Conservation (phyloP, 2,888 invertebrate species). For the Latrodectus hesperus region DNA sequence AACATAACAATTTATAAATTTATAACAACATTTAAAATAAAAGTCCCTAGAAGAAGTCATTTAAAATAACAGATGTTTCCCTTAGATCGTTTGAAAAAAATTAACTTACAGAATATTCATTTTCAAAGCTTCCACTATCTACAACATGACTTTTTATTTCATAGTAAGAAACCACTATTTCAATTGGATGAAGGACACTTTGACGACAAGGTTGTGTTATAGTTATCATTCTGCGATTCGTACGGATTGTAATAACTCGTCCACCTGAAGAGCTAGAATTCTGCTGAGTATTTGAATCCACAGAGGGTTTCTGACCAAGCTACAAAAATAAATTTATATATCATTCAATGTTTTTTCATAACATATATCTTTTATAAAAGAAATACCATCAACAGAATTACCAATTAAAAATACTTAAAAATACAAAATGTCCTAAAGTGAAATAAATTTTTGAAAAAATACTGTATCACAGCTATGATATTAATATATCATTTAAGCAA, state of each 20-base stretch:
- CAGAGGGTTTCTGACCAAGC: slow-evolving; percentile 58
- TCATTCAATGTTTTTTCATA: not conserved
- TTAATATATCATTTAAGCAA: too few species aligned
- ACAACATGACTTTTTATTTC: slow-evolving; percentile 39
- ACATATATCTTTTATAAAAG: not conserved
- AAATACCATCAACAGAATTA: not conserved
- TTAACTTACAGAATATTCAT: slow-evolving; percentile 57
- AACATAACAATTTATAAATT: not conserved
- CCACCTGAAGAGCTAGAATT: slow-evolving; percentile 53
- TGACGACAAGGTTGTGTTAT: slow-evolving; percentile 68
- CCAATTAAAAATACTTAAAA: not conserved
- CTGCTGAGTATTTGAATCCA: slow-evolving; percentile 43
- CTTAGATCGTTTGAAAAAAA: not conserved
- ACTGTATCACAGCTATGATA: too few species aligned
- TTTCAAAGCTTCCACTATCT: slow-evolving; percentile 68
- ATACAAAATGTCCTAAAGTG: not conserved
- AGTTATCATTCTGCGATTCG: slow-evolving; percentile 69
- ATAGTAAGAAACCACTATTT: slow-evolving; percentile 41
- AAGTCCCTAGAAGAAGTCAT: too few species aligned
- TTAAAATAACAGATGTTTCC: too few species aligned
- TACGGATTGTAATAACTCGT: slow-evolving; percentile 67
- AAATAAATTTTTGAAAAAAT: too few species aligned
- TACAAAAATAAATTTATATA: slow-evolving; percentile 19
- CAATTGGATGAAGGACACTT: slow-evolving; percentile 60
- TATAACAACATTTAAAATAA: not conserved